Evolutionary conservation across 2,888 invertebrate genomes (phyloP), one percentile per base, ranked within the genome.

Genomic region (Masnerella sp.): DNA sequence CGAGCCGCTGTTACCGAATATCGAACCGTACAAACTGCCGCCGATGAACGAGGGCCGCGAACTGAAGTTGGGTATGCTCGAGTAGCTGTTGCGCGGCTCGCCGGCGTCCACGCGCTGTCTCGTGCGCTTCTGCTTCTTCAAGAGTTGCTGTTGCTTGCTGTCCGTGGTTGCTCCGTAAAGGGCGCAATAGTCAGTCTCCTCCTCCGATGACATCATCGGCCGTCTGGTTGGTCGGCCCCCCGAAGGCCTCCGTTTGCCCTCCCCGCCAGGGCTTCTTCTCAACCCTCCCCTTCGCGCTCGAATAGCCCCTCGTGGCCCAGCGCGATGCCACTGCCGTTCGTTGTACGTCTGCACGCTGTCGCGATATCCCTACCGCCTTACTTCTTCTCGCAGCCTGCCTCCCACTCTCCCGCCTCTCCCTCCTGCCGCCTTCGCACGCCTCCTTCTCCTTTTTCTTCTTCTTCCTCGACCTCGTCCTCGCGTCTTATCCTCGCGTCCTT

Each of bases 191-290:
- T 93, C 94, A 92, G 94, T 94, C 93, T 95, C 95, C 94, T 95
- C 95, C 93, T 95, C 95, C 93, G 95, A 95, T 95, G 95, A 95
- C 95, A 95, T 95, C 94, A 95, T 95, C 92, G 91, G 95, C 93
- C 91, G 92, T 91, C 87, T 87, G 87, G 87, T 87, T 87, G 87
- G 87, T 90, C 91, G 91, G 89, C 91, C 92, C 92, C 91, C 90
- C 91, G 92, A 94, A 94, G 94, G 94, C 92, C 92, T 92, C 91
- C 92, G 91, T 89, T 90, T 88, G 91, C 89, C 91, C 91, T 90
- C 89, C 90, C 89, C 89, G 89, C 89, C 89, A 89, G 88, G 87
- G 85, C 87, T 88, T 83, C 85, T 88, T 87, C 88, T 88, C 89
- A 89, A 89, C 89, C 89, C 89, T 89, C 91, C 92, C 81, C 90